Evolutionary conservation across 2,888 invertebrate genomes (phyloP).

Genomic region (Ferdinandea cuprea): DNA sequence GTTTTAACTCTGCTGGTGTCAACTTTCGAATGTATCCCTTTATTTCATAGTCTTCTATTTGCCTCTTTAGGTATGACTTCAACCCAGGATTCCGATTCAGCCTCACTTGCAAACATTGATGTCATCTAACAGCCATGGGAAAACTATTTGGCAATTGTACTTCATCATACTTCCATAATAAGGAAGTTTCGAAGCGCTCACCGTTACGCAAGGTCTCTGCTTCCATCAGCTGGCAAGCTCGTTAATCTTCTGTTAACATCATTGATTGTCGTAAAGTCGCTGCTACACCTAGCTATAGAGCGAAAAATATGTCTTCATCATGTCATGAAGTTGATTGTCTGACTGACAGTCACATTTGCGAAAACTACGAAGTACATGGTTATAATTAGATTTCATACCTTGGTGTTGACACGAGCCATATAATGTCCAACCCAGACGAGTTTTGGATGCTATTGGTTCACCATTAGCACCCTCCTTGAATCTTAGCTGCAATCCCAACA

Average conservation of each 20-base stretch:
- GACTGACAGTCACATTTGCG: slow-evolving; percentile 4
- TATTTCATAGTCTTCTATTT: not conserved
- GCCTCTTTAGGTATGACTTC: not conserved
- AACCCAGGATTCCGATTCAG: not conserved
- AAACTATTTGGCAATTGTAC: not conserved
- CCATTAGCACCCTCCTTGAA: slow-evolving; percentile 50
- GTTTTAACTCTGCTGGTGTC: not conserved
- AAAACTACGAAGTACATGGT: not conserved
- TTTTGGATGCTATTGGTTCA: slow-evolving; percentile 59
- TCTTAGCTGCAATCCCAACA: slow-evolving; percentile 34
- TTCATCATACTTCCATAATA: not conserved
- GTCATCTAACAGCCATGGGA: not conserved
- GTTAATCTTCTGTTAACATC: not conserved
- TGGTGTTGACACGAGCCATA: not conserved
- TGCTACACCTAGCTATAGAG: not conserved
- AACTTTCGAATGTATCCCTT: not conserved
- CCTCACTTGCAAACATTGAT: too few species aligned
- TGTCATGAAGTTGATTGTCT: not conserved
- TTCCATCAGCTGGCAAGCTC: not conserved
- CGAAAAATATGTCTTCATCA: slow-evolving; percentile 24
- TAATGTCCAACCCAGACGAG: slow-evolving; percentile 35
- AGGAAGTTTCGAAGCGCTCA: not conserved
- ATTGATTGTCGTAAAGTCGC: not conserved
- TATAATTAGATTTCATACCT: not conserved
- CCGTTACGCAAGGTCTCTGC: not conserved